Evolutionary conservation across 2,888 invertebrate genomes (phyloP).

Genomic region (Drosophila falleni): DNA sequence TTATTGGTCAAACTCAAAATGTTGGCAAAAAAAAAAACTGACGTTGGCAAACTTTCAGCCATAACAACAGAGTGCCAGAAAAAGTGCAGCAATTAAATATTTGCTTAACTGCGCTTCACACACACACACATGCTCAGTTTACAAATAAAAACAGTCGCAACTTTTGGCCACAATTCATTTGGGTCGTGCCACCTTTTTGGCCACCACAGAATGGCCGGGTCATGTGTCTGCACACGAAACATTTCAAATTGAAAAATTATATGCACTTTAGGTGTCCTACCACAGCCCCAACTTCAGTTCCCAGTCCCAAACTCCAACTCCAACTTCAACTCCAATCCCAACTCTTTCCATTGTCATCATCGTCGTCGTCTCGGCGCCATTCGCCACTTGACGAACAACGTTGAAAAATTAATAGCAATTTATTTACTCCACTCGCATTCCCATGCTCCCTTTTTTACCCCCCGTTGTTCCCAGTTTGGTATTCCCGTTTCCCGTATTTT

Average conservation of each 20-base stretch:
- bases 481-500: conserved; percentile 6
- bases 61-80: conserved; percentile 60
- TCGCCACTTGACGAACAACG: conserved; percentile 77
- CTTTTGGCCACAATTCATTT: conserved; percentile 82
- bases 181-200: conserved; percentile 68
- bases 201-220: conserved; percentile 55
- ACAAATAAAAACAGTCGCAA: conserved; percentile 59
- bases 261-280: conserved; percentile 83
- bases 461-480: not conserved
- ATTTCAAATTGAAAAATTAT: conserved; percentile 84
- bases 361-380: conserved; percentile 66
- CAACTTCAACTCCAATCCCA: conserved; percentile 12
- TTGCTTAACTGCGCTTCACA: conserved; percentile 81
- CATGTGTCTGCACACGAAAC: conserved; percentile 63
- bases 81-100: conserved; percentile 85
- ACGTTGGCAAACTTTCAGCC: conserved; percentile 71
- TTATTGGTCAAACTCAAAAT: conserved; percentile 81
- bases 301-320: not conserved
- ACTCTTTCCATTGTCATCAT: conserved; percentile 16
- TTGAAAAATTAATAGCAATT: conserved; percentile 85
- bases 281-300: conserved; percentile 26
- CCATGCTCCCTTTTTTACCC: not conserved
- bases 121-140: conserved; percentile 31
- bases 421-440: conserved; percentile 71
- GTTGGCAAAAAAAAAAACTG: conserved; percentile 42